Evolutionary conservation across 2,797 vertebrate species (phyloP), one percentile per base, ranked within the genome.

Genomic region (Columba guinea): DNA sequence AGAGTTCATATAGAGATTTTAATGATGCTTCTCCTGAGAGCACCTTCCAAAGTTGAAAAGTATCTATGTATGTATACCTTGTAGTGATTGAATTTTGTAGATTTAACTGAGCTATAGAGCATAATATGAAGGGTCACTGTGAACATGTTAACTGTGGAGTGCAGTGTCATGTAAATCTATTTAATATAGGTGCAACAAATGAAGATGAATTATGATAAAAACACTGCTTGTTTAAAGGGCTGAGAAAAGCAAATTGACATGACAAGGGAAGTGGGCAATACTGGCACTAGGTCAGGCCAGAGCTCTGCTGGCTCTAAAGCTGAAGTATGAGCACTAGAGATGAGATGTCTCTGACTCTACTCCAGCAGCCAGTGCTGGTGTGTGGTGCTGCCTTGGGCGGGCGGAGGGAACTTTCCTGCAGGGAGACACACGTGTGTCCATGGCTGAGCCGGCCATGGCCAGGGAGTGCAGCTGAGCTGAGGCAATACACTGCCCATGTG

Each of bases 341-440:
- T 6, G 13, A 32, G 13, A 35, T 28, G 16, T 3, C 8, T 26
- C 19, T 34, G 13, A 65, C 4, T 1, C n/a, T 41, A 6, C 5
- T 22, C 9, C 18, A n/a, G 6, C 15, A 70, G 10, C 3, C 4
- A 37, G 20, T 5, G 10, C 3, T 26, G 19, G 7, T 1, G 0
- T 32, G 16, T 7, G 5, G 13, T 24, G 9, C 7, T 23, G 26
- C 13, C 8, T 7, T 24, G 6, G 10, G 14, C 6, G 20, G 15
- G 17, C 0, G 0, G 18, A 59, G 17, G 16, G 17, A 71, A 5
- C 0, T 23, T 30, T n/a, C 11, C 4, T 37, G 10, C 10, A 30
- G 4, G 20, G 34, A 70, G 10, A 6, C 12, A 11, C 1, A 1
- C 1, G 0, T 69, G 18, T 34, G 8, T 7, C 0, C 1, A 14